Evolutionary conservation across 1,140 invertebrate species (phyloP), one percentile per base, ranked within the genome.

Genomic region (Polyergus mexicanus): DNA sequence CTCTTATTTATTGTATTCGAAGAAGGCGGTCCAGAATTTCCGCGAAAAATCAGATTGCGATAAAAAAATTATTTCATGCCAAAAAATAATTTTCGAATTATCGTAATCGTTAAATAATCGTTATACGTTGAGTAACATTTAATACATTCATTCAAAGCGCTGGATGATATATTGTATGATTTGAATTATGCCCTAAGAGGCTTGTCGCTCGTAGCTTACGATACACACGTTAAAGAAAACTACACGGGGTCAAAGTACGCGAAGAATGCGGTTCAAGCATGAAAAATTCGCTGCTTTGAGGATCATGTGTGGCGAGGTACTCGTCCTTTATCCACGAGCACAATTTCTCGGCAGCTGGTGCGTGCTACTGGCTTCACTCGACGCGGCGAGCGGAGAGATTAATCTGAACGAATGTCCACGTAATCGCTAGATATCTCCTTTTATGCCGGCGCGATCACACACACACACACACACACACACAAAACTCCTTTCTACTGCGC

Each of bases 331-430:
- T 63, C 6, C 10, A 25, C 78, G 44, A 25, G 44, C 44, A 16
- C 16, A 44, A 44, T 81, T 72, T 72, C 51, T 54, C 47, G 38
- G 54, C 66, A 56, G 51, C 78, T 60, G 66, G 22, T 71, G 28
- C 28, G 54, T 68, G 51, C 65, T 22, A 56, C n/a, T 58, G n/a
- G 8, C 54, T 58, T 58, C n/a, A 22, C 32, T 38, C 69, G 11
- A 25, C 13, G 25, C 65, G 41, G 19, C 51, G 22, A 41, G 19
- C 63, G 51, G 54, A 54, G 54, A 75, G 81, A 32, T 54, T 77
- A 65, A 76, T 84, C 41, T 60, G 47, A 76, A 77, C 71, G 62
- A 76, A 77, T 35, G 72, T 84, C 72, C 71, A 84, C 81, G 81
- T 84, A 76, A 77, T 77, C 81, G 81, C 44, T 13, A 77, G 60